Evolutionary conservation across 2,113 vertebrate species (phyloP), one percentile per base, ranked within the genome.

Genomic region (Cyanocitta stelleri): DNA sequence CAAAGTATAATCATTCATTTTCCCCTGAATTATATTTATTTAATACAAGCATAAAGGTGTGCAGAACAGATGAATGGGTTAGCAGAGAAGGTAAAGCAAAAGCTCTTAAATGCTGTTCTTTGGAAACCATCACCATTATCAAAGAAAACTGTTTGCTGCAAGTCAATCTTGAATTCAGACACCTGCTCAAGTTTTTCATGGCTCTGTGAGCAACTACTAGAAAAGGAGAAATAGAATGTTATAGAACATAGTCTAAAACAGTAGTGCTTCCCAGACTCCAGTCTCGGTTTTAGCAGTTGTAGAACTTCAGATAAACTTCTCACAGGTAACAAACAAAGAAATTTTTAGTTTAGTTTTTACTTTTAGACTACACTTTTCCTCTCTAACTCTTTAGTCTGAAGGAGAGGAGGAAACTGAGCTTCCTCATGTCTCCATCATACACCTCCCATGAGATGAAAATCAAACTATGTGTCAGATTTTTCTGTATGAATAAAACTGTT

Each of bases 21-120:
- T 30, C 41, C 77, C 49, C 43, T 67, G 72, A 91, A 93, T 89
- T 94, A 49, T 64, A 83, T 94, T 96, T 92, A 86, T 92, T 93
- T 88, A 78, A 87, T 85, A 85, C 1, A 27, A 95, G 85, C 24
- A 84, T 48, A 77, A 89, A 95, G 33, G 39, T 68, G 13, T 66
- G 77, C 37, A 72, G 71, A 90, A 76, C 30, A 93, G 67, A 93
- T 43, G 41, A 95, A 64, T 30, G 16, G 17, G 35, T 91, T 94
- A 95, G 67, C 69, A 69, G 8, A 77, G 35, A 74, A 91, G 30
- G 63, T 51, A 90, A 92, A 90, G 77, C 4, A 18, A 83, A 78
- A 73, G 48, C 22, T 87, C 17, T 85, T 55, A 85, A 83, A 64
- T 35, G 14, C 21, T 87, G 35, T 33, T 89, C 35, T 68, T 49